phyloP scores from a whole-genome alignment of 2,888 invertebrate genomes.

The Leptogaster cylindrica region DNA sequence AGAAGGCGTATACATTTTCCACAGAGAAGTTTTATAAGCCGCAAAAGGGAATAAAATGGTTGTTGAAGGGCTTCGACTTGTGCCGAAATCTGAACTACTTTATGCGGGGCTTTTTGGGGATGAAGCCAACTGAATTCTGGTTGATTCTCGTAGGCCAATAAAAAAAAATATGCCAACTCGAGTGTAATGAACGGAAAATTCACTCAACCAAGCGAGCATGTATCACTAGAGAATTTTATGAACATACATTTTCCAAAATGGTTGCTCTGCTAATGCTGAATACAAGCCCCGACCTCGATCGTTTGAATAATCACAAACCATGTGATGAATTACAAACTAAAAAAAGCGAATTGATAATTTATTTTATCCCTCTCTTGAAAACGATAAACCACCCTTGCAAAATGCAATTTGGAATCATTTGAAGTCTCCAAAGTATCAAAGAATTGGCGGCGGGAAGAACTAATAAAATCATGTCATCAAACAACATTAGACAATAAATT shows the following conservation, averaged over 20 bases:
- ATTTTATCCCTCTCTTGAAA: too few species aligned
- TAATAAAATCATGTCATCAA: constrained; percentile 45
- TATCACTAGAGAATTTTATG: constrained; percentile 13
- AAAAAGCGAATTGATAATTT: too few species aligned
- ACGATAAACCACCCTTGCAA: not conserved
- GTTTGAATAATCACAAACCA: too few species aligned
- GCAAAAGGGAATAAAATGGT: constrained; percentile 3
- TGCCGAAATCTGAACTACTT: constrained; percentile 1
- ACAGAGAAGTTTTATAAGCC: constrained; percentile 26
- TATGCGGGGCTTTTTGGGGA: constrained; percentile 8
- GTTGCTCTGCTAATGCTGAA: too few species aligned
- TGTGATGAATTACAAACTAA: too few species aligned
- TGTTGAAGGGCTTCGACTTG: constrained; percentile 6
- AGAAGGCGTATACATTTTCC: constrained; percentile 22
- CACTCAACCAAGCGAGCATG: constrained; percentile 25
- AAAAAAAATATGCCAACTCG: constrained; percentile 23
- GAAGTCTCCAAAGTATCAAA: not conserved
- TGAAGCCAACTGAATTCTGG: constrained; percentile 31
- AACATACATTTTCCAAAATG: too few species aligned
- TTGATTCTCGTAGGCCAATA: constrained; percentile 15
- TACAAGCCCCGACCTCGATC: too few species aligned
- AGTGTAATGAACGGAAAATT: constrained; percentile 31
- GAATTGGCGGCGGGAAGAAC: not conserved
- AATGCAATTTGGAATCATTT: not conserved
- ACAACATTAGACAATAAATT: constrained; percentile 43